These are phyloP conservation scores for Cephalopterus ornatus DNA, from an alignment of 2,113 vertebrate genomes.

Conservation along the genomic window DNA sequence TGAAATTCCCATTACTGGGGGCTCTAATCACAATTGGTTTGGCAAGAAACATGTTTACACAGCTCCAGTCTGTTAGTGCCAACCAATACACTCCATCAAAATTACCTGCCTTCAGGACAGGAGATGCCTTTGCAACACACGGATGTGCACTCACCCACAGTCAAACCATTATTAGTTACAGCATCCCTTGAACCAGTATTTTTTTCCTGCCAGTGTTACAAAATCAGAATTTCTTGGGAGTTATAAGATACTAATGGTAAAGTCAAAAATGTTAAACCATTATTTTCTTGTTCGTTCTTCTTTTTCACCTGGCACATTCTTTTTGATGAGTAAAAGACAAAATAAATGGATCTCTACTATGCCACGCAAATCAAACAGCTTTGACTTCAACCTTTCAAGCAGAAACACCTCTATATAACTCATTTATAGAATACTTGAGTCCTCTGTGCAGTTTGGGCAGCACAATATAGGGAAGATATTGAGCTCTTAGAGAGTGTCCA, in stretches of 20 bases:
- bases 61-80: not conserved
- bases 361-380: not conserved
- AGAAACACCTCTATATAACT: not conserved
- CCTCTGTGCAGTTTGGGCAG: not conserved
- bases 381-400: not conserved
- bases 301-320: not conserved
- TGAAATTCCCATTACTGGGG: not conserved
- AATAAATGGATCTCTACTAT: not conserved
- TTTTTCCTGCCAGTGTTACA: not conserved
- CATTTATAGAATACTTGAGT: not conserved
- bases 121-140: not conserved
- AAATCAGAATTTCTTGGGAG: not conserved
- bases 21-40: not conserved
- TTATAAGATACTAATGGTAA: not conserved
- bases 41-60: not conserved
- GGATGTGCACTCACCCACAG: not conserved
- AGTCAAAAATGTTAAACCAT: not conserved
- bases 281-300: not conserved
- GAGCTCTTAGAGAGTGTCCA: not conserved
- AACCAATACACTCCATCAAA: not conserved
- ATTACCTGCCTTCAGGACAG: not conserved
- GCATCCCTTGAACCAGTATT: not conserved
- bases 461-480: not conserved
- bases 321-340: not conserved
- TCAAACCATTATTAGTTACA: too few species aligned